Percentiles rank a stretch among this genome's conserved stretches.
phyloP scores from a whole-genome alignment of 2,113 vertebrate species.

The Nasalis larvatus region DNA sequence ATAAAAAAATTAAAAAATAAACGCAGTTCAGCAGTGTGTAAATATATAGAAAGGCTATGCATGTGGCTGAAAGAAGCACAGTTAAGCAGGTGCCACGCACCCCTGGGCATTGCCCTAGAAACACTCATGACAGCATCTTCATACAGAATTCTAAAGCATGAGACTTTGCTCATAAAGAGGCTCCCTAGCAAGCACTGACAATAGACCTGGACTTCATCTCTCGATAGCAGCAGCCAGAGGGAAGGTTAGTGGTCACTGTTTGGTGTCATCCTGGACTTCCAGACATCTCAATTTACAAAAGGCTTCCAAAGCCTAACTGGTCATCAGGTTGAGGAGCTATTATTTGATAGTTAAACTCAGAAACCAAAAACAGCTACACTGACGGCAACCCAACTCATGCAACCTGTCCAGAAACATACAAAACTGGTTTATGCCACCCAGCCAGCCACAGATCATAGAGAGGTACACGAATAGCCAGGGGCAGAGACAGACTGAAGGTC shows the following conservation, averaged over 20 bases:
- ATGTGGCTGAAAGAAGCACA: background rate
- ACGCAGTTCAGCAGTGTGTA: background rate
- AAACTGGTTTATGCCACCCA: background rate
- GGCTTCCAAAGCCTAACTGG: background rate
- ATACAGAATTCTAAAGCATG: background rate
- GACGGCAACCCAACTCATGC: background rate
- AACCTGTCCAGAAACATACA: background rate
- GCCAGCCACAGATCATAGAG: background rate
- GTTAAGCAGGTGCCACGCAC: background rate
- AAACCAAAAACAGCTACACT: background rate
- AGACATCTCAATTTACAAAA: background rate
- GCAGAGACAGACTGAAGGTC: background rate
- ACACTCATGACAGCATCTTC: background rate
- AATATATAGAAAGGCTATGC: background rate
- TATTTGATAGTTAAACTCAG: background rate
- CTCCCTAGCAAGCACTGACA: background rate
- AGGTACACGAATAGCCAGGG: background rate
- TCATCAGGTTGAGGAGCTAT: background rate
- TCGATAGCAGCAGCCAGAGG: background rate
- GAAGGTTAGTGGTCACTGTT: accelerated
- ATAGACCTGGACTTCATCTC: accelerated
- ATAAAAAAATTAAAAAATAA: background rate
- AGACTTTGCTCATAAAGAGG: background rate
- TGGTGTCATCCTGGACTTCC: background rate
- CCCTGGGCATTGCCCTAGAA: background rate